phyloP scores from a whole-genome alignment of 2,113 vertebrate species.

The Crotalus horridus region DNA sequence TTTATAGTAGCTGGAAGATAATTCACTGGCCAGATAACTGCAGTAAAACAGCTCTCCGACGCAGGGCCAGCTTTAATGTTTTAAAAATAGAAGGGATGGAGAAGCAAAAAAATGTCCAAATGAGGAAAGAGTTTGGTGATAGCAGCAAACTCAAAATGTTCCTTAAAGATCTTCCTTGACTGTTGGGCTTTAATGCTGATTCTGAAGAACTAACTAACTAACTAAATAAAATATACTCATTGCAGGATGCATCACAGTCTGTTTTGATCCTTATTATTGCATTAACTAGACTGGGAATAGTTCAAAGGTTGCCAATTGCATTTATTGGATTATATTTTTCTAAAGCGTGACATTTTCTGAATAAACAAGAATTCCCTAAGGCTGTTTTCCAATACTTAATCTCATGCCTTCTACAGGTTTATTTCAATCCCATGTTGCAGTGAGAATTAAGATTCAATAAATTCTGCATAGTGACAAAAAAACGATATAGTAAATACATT shows the following conservation, averaged over 20 bases:
- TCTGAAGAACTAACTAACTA: background rate
- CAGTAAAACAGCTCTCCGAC: background rate
- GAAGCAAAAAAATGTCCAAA: background rate
- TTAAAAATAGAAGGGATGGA: background rate
- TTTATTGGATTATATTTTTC: background rate
- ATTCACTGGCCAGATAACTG: background rate
- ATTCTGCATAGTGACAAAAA: background rate
- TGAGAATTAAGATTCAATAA: background rate
- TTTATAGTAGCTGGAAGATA: background rate
- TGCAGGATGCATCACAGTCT: background rate
- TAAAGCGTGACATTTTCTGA: background rate
- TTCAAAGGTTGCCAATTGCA: background rate
- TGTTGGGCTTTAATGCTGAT: background rate
- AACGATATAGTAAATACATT: background rate
- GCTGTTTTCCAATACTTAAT: background rate
- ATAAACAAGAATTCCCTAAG: background rate
- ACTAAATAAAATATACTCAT: background rate
- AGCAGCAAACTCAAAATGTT: background rate
- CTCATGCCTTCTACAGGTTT: background rate
- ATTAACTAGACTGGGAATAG: conserved; percentile 1
- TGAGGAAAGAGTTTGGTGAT: background rate
- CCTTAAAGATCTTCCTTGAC: background rate
- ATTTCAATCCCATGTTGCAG: background rate
- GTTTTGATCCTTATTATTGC: background rate
- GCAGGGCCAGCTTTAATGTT: background rate